Base-by-base conservation (phyloP, 2,888 invertebrate species). In the Scrobipalpa costella region DNA sequence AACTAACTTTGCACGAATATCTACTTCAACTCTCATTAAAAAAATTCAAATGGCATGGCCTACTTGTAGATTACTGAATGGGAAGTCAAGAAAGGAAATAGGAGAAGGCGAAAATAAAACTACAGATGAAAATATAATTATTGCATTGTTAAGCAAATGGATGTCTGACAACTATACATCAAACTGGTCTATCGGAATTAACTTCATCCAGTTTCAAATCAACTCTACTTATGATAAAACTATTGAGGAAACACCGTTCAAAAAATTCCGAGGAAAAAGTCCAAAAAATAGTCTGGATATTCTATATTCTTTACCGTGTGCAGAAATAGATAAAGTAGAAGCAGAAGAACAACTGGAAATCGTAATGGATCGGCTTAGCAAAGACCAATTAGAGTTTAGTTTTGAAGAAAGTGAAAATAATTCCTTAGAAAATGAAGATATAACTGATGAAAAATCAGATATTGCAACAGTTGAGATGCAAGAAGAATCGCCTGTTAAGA, bases 161-260 rank as follows among this genome's bases (percentile, higher is more conserved):
- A 33, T 57, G 34, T 11, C 13, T 9, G 34, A 57, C 0, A 57
- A 57, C 15, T 13, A 34, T 34, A 27, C 34, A 34, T n/a, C 13
- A 27, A 34, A 57, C 15, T 57, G 57, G 57, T 33, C 34, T 27
- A 34, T 57, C 13, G 57, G 57, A 34, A 57, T 57, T n/a, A 13
- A 34, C 15, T 57, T 57, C 9, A 27, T 57, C 2, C 57, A 57
- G 13, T 57, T 27, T 13, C 34, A 33, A 34, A 33, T 27, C 2
- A 57, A 57, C n/a, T 34, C 27, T 34, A 15, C 57, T n/a, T n/a
- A 11, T 3, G 2, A 33, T n/a, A 19, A n/a, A 13, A 13, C 27
- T 11, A 15, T 15, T n/a, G 8, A 34, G 0, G n/a, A n/a, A 57
- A 57, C 57, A n/a, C 57, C 57, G 7, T 57, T 27, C n/a, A 57